Conservation (phyloP, 2,888 invertebrate species). For the Pachliopta kotzebuea region DNA sequence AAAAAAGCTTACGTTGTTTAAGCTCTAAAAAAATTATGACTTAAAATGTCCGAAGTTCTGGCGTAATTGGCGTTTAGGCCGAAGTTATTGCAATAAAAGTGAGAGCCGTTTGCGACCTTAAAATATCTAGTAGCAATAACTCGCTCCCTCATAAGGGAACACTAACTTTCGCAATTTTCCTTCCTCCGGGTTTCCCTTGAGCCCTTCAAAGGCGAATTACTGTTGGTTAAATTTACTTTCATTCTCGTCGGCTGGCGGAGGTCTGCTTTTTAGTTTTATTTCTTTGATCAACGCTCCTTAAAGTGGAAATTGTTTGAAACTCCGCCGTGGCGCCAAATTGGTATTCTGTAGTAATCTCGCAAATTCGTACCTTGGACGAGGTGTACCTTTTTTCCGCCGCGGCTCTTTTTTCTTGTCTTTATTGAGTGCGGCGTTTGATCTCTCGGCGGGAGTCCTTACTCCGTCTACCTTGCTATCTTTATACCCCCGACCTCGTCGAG, state of each 20-base stretch:
- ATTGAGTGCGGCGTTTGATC: constrained; percentile 34
- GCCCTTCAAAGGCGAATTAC: constrained; percentile 76
- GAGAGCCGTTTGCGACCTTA: constrained; percentile 45
- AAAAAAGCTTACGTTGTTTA: constrained; percentile 10
- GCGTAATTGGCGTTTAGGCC: constrained; percentile 47
- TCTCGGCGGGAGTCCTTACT: constrained; percentile 29
- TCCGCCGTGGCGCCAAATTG: constrained; percentile 61
- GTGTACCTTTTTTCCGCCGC: constrained; percentile 32
- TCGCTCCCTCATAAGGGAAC: constrained; percentile 65
- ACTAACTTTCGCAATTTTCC: constrained; percentile 78
- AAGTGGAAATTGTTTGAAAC: constrained; percentile 75
- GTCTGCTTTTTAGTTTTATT: constrained; percentile 76
- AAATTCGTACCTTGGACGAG: constrained; percentile 63
- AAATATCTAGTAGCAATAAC: constrained; percentile 60
- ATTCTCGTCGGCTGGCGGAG: constrained; percentile 56
- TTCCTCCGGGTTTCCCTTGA: constrained; percentile 57
- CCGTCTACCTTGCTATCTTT: constrained; percentile 9
- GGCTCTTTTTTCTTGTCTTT: constrained; percentile 29
- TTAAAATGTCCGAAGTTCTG: constrained; percentile 38
- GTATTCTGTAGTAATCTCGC: constrained; percentile 70
- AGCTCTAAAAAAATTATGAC: constrained; percentile 31
- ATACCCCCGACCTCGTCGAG: not conserved
- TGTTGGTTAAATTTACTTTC: constrained; percentile 76
- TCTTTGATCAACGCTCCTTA: constrained; percentile 74
- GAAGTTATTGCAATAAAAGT: constrained; percentile 43